Conservation (phyloP, 2,113 vertebrate species). For the Poicephalus gulielmi region DNA sequence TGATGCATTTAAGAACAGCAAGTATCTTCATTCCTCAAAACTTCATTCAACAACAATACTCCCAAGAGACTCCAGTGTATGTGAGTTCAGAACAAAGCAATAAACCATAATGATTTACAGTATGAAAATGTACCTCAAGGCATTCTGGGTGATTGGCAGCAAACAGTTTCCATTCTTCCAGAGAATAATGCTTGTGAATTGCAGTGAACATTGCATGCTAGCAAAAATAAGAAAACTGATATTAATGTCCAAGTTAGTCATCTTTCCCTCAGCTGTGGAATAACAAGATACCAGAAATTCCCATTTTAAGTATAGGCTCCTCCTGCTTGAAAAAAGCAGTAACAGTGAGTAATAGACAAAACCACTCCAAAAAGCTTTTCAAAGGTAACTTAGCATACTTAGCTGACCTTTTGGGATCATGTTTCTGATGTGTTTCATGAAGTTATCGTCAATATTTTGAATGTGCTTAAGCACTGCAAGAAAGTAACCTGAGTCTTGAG, state of each 20-base stretch:
- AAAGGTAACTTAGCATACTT: neutral
- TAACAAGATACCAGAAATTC: neutral
- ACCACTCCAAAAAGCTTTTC: neutral
- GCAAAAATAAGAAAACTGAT: slow-evolving; percentile 41
- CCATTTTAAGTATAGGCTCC: neutral
- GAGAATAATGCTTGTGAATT: slow-evolving; percentile 94
- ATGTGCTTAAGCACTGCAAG: neutral
- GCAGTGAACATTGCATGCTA: slow-evolving; percentile 96
- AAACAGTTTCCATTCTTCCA: slow-evolving; percentile 95
- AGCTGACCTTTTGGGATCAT: neutral
- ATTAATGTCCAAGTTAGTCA: neutral
- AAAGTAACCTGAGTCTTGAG: neutral
- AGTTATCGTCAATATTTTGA: neutral
- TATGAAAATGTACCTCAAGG: slow-evolving; percentile 83
- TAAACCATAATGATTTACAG: slow-evolving; percentile 19
- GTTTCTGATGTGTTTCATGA: neutral
- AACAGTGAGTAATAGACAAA: neutral
- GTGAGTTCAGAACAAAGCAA: slow-evolving; percentile 48
- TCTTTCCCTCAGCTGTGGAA: neutral
- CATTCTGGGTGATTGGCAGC: slow-evolving; percentile 89
- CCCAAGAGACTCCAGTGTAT: neutral
- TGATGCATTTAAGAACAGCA: slow-evolving; percentile 17
- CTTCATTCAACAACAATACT: slow-evolving; percentile 29
- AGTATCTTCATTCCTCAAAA: slow-evolving; percentile 31
- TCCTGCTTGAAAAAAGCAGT: neutral